Evolutionary conservation across 2,797 vertebrate species (phyloP), one percentile per base, ranked within the genome.

Genomic region (Dromococcyx pavoninus): DNA sequence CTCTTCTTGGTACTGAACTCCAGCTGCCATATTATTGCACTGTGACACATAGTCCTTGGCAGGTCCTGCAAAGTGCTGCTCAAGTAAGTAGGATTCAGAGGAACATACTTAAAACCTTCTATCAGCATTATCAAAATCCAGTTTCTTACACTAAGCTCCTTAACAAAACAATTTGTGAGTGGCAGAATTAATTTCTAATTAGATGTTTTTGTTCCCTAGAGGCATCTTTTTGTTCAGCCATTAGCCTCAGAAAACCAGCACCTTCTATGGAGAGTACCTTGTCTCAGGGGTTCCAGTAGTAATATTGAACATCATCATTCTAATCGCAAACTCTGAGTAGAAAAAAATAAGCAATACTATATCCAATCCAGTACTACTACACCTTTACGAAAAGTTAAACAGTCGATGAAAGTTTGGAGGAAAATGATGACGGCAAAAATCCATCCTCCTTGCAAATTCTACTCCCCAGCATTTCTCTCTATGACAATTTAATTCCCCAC

Each of bases 41-140:
- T 64, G 41, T 41, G 21, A 57, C 46, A 41, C 0, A 10, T 5
- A 24, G 0, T n/a, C 32, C 54, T 61, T 57, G 48, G 51, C 0
- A 65, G 7, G 14, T 9, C 21, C 41, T 81, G 70, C 60, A 74
- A 92, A 56, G 28, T 17, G 17, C 23, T 67, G 10, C 33, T 74
- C 28, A 88, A 84, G 35, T 64, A 67, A 77, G 53, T 11, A 37
- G 37, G 44, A 77, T 92, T 69, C 25, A 84, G 32, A 88, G 9
- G 16, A 48, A 48, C 65, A 81, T n/a, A 65, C 32, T 56, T 56
- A 39, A 44, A 91, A 25, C 33, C 51, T 64, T 77, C 33, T 60
- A 37, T 57, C 65, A 69, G 32, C 2, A 0, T 33, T 69, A 84
- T 4, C 16, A 78, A 83, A 93, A 33, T 17, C 50, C 15, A 7